These are phyloP conservation scores for Microcebus griseorufus DNA, from an alignment of 2,113 vertebrate genomes.

Conservation along the genomic window DNA sequence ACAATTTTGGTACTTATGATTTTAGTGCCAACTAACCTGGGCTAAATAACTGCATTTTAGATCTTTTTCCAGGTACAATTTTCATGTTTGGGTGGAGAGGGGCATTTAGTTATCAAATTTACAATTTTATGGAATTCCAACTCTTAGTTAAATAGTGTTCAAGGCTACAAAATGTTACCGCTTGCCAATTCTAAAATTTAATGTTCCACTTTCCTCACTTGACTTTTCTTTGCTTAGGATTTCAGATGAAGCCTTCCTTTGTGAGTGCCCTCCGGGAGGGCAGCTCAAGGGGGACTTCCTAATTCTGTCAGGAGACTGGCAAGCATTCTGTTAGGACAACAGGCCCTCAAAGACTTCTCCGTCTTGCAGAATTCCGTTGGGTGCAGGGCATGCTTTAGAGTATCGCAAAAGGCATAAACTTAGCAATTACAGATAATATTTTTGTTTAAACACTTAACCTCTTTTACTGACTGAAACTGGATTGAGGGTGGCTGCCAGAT, in stretches of 20 bases:
- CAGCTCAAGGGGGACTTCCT: constrained; percentile 79
- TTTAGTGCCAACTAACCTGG: not conserved
- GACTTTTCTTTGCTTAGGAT: constrained; percentile 80
- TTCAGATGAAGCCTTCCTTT: constrained; percentile 82
- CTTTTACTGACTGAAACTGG: not conserved
- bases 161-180: constrained; percentile 63
- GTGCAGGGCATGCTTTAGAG: not conserved
- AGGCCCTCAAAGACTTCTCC: not conserved
- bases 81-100: not conserved
- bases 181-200: constrained; percentile 80
- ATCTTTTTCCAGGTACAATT: not conserved
- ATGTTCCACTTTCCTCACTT: constrained; percentile 75
- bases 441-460: constrained; percentile 48
- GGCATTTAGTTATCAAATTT: constrained; percentile 52
- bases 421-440: constrained; percentile 18
- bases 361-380: not conserved
- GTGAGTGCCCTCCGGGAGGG: constrained; percentile 76
- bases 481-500: not conserved
- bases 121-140: constrained; percentile 56
- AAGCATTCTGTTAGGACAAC: not conserved
- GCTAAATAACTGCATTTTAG: constrained; percentile 28
- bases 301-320: constrained; percentile 81
- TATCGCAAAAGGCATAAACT: not conserved
- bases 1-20: not conserved
- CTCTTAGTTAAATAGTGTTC: constrained; percentile 79